Percentiles rank a stretch among this genome's conserved stretches.
Evolutionary conservation across 2,888 invertebrate species (phyloP).

Genomic region (Neoscelio sp.): DNA sequence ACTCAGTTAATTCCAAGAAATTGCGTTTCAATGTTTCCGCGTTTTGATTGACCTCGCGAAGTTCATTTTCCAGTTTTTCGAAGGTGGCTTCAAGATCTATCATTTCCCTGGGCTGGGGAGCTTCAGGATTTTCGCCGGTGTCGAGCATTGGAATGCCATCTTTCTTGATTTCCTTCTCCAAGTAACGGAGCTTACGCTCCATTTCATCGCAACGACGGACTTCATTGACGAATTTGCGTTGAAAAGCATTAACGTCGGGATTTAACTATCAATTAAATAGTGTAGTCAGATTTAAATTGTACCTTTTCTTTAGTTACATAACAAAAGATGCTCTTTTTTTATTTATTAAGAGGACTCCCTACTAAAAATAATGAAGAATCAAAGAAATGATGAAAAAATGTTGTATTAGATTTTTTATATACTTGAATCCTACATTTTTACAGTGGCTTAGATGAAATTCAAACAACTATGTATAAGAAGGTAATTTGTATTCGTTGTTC

Average conservation of each 20-base stretch:
- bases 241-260: constrained; percentile 98
- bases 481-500: too few species aligned
- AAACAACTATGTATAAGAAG: too few species aligned
- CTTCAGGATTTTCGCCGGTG: constrained; percentile 99
- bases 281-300: too few species aligned
- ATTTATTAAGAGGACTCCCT: too few species aligned
- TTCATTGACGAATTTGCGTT: constrained; percentile 99
- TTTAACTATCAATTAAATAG: constrained; percentile 41
- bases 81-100: constrained; percentile 98
- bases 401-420: too few species aligned
- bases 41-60: constrained; percentile 98
- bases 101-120: constrained; percentile 99
- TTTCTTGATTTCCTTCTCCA: constrained; percentile 98
- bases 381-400: too few species aligned
- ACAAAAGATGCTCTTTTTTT: too few species aligned
- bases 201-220: constrained; percentile 99
- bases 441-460: too few species aligned
- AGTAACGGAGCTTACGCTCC: constrained; percentile 97
- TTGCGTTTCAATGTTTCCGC: constrained; percentile 98
- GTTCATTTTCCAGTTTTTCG: constrained; percentile 97
- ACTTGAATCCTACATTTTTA: too few species aligned
- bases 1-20: constrained; percentile 97
- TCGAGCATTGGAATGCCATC: constrained; percentile 99
- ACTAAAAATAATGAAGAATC: too few species aligned
- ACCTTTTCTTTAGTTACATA: too few species aligned